Base-by-base conservation (phyloP, 2,888 invertebrate genomes). In the Torymus auratus region DNA sequence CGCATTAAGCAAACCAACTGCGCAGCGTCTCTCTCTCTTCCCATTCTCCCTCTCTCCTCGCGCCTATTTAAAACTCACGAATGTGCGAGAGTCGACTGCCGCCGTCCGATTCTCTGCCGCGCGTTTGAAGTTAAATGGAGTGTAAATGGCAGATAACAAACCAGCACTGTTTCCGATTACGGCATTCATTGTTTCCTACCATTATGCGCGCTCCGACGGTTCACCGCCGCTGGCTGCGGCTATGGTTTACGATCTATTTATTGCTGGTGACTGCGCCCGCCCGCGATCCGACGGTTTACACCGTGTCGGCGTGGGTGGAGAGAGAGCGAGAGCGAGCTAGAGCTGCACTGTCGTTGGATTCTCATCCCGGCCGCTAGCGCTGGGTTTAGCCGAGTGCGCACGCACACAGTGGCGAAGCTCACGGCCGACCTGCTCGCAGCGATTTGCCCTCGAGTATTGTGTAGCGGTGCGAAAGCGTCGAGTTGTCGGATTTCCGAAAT, bases 101-200 rank as follows among this genome's bases (percentile, higher is more conserved):
- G 86, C 86, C 86, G 88, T 85, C 88, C 86, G 90, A 90, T 90
- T 90, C 89, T 87, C 41, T 41, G 41, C 41, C 41, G 41, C 41
- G 88, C 86, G 89, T 90, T 90, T 90, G 87, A 89, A 91, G 90
- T 91, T 91, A 90, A 91, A 91, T 91, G 91, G 91, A 88, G 90
- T 91, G 91, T 89, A 88, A 91, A 90, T 90, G 90, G 89, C 91
- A 91, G 91, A 91, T 91, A 91, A 91, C 91, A 89, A 91, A 90
- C 90, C 91, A 88, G 89, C 88, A 89, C 89, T 88, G 91, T 90
- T 91, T 91, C 91, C 91, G 91, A 91, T 91, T 91, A 90, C 88
- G 88, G 89, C 88, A 89, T 90, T 90, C 91, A 91, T 91, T 91
- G 91, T 91, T 91, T 91, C 90, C 91, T 88, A 89, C 90, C 88